These are phyloP conservation scores for Augochlorella aurata DNA, from an alignment of 2,888 invertebrate species.

Conservation along the genomic window DNA sequence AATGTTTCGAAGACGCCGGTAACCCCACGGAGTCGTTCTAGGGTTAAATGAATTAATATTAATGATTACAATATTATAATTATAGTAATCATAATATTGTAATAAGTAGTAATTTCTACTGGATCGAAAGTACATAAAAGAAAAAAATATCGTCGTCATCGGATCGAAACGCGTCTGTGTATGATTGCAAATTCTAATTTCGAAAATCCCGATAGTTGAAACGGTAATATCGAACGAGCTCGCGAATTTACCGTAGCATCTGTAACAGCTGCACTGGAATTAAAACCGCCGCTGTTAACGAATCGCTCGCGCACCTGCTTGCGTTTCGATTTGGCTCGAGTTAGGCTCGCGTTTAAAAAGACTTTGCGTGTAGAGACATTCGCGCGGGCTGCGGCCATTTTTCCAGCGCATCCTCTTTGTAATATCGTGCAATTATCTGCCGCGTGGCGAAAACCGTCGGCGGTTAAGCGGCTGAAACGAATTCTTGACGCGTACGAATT, in stretches of 20 bases:
- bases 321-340: slow-evolving; percentile 10
- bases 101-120: no score
- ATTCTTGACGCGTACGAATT: slow-evolving; percentile 22
- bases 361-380: neutral
- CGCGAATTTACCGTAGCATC: neutral
- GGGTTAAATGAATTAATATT: no score
- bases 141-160: no score
- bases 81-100: no score
- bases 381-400: neutral
- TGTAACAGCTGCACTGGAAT: slow-evolving; percentile 36
- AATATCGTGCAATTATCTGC: slow-evolving; percentile 5
- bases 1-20: no score
- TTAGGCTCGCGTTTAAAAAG: neutral
- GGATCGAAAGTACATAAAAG: no score
- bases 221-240: neutral
- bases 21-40: no score
- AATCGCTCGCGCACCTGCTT: slow-evolving; percentile 37
- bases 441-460: neutral
- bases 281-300: slow-evolving; percentile 37
- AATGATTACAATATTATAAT: no score
- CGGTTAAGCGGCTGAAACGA: slow-evolving; percentile 14
- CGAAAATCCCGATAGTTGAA: neutral
- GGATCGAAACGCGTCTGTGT: neutral
- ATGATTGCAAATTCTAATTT: neutral
- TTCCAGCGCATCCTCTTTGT: slow-evolving; percentile 3